phyloP scores from a whole-genome alignment of 2,797 vertebrate species.

The Potorous gilbertii region DNA sequence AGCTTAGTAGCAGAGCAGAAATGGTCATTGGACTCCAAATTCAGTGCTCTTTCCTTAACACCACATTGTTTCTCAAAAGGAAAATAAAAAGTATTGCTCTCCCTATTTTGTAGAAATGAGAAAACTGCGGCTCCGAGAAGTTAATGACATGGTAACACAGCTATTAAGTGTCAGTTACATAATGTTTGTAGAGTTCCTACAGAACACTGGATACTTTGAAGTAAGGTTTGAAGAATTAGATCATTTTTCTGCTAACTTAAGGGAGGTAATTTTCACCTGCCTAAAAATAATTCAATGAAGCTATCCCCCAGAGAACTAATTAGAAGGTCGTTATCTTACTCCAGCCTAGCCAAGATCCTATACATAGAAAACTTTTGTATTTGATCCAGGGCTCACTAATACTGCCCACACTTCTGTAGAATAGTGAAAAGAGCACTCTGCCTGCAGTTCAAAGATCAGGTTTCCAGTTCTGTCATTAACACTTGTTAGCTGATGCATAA shows the following conservation, averaged over 20 bases:
- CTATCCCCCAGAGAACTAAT: not conserved
- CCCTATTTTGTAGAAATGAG: not conserved
- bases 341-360: not conserved
- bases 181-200: not conserved
- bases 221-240: not conserved
- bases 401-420: not conserved
- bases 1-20: not conserved
- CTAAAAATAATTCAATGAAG: not conserved
- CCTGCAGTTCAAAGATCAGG: not conserved
- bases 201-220: not conserved
- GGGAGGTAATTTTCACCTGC: not conserved
- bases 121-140: not conserved
- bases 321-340: not conserved
- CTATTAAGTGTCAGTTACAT: not conserved
- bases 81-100: not conserved
- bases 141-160: not conserved
- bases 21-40: not conserved
- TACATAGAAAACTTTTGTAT: not conserved
- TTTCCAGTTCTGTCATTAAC: no score
- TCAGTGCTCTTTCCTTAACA: not conserved
- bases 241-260: not conserved
- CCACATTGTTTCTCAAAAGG: not conserved
- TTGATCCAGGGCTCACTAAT: not conserved
- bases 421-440: not conserved
- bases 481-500: not conserved